A percentile compares a stretch with the other conserved stretches of the same genome.
These are phyloP conservation scores for Lepidocyrtoides sp. DNA, from an alignment of 2,888 invertebrate species.

Conservation along the genomic window DNA sequence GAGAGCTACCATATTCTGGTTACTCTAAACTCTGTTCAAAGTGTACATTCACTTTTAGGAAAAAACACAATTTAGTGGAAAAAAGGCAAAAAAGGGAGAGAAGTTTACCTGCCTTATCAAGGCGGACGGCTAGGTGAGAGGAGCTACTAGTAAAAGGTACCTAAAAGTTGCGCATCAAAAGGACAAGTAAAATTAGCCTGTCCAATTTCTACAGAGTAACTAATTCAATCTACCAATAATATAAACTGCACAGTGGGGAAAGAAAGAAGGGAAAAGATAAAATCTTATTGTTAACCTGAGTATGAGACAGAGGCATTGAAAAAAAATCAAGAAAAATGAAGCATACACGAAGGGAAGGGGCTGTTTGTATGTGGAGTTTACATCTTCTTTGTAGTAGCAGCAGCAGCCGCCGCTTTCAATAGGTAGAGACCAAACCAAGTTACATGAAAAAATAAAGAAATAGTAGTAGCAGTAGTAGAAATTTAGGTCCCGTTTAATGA, in stretches of 20 bases:
- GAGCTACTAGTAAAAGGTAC: background rate
- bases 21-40: too few species aligned
- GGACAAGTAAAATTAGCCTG: conserved; percentile 36
- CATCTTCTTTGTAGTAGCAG: too few species aligned
- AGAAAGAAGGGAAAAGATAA: background rate
- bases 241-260: too few species aligned
- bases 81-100: background rate
- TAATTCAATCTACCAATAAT: background rate
- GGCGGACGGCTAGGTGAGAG: background rate
- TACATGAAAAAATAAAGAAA: too few species aligned
- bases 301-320: conserved; percentile 18
- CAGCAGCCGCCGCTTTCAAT: too few species aligned
- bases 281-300: too few species aligned
- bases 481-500: conserved; percentile 52
- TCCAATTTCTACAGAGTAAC: background rate
- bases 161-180: conserved; percentile 36
- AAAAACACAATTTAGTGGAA: conserved; percentile 40
- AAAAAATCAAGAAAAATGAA: background rate
- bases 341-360: too few species aligned
- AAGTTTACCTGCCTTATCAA: too few species aligned
- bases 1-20: background rate
- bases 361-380: conserved; percentile 32
- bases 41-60: background rate
- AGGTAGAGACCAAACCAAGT: too few species aligned
- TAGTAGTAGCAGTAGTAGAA: conserved; percentile 21